A percentile compares a stretch with the other conserved stretches of the same genome.
Evolutionary conservation across 2,888 invertebrate genomes (phyloP).

Genomic region (Brachyptera risi): DNA sequence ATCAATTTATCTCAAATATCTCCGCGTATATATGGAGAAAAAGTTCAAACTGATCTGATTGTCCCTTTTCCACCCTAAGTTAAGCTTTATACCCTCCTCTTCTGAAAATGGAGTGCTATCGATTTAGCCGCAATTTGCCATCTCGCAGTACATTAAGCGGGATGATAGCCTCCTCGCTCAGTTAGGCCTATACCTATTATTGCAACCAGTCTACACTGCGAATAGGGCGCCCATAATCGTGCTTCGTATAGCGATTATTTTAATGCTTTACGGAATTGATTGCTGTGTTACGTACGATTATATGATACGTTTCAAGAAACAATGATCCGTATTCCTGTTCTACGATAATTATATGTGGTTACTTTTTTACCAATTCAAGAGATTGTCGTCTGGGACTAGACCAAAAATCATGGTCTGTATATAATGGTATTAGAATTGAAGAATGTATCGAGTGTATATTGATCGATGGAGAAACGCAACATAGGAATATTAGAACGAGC

Average conservation of each 20-base stretch:
- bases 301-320: not conserved
- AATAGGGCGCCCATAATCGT: not conserved
- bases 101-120: conserved; percentile 15
- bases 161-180: conserved; percentile 18
- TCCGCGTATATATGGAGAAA: no score
- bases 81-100: not conserved
- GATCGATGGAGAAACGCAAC: no score
- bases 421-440: no score
- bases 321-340: no score
- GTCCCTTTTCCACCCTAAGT: not conserved
- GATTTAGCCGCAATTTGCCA: conserved; percentile 23
- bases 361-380: no score
- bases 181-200: not conserved
- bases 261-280: conserved; percentile 6
- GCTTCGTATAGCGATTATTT: not conserved
- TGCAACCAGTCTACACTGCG: not conserved
- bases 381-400: no score
- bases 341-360: no score
- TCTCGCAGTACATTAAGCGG: conserved; percentile 27
- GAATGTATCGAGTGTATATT: no score
- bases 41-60: no score
- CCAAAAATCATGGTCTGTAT: no score
- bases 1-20: no score
- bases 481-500: no score
- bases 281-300: conserved; percentile 3